A percentile compares a stretch with the other conserved stretches of the same genome.
These are phyloP conservation scores for Pteropus alecto DNA, from an alignment of 2,113 vertebrate genomes.

Conservation along the genomic window DNA sequence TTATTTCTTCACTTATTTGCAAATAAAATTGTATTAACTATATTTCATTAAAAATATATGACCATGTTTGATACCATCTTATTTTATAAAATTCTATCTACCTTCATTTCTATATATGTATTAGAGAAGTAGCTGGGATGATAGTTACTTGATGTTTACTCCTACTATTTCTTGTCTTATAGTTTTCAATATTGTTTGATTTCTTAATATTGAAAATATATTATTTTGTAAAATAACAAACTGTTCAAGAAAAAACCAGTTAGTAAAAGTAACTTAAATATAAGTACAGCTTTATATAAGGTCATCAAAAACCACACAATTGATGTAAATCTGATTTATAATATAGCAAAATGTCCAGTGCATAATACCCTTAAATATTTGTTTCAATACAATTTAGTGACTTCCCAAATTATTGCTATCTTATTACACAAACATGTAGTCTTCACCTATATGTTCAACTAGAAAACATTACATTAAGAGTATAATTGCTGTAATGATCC, in stretches of 20 bases:
- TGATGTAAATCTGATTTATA: slow-evolving; percentile 21
- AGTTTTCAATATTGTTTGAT: slow-evolving; percentile 2
- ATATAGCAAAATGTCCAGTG: background rate
- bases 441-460: background rate
- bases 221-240: slow-evolving; percentile 27
- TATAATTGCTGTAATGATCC: background rate
- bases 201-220: background rate
- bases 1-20: slow-evolving; percentile 8
- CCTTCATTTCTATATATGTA: background rate
- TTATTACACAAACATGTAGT: background rate
- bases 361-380: background rate
- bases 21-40: background rate
- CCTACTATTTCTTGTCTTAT: background rate
- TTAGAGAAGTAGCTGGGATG: background rate
- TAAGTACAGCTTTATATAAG: background rate
- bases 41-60: slow-evolving; percentile 32
- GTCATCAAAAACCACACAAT: background rate
- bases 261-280: slow-evolving; percentile 21
- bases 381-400: background rate
- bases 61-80: background rate
- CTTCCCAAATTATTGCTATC: background rate
- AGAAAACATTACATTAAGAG: background rate
- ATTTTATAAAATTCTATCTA: background rate
- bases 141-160: background rate
- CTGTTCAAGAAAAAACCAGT: background rate